Conservation (phyloP, 2,888 invertebrate species). For the Hololepta plana region DNA sequence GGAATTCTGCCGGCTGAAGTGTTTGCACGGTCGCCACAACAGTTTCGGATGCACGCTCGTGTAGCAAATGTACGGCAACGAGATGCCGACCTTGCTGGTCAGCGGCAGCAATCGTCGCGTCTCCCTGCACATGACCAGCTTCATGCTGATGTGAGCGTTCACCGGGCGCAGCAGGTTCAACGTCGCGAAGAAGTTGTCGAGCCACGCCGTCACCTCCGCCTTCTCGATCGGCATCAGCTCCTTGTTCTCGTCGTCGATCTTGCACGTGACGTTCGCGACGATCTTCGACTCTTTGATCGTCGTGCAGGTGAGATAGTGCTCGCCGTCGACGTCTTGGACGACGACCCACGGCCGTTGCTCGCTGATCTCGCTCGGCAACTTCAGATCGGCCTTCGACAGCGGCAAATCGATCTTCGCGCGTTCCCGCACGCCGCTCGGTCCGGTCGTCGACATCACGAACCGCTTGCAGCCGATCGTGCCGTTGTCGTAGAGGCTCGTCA, state of each 20-base stretch:
- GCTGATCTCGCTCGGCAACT: constrained; percentile 51
- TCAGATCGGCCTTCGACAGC: constrained; percentile 40
- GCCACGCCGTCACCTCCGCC: constrained; percentile 51
- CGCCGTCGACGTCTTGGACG: constrained; percentile 55
- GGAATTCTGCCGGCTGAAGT: constrained; percentile 36
- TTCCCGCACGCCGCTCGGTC: constrained; percentile 56
- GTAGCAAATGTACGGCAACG: constrained; percentile 65
- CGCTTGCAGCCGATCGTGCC: constrained; percentile 37
- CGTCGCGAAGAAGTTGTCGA: constrained; percentile 49
- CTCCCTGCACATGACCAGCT: constrained; percentile 47
- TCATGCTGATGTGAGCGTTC: constrained; percentile 63
- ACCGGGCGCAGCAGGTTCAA: constrained; percentile 45
- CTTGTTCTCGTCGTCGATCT: constrained; percentile 44
- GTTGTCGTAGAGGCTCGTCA: constrained; percentile 49
- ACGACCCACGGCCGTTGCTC: constrained; percentile 62
- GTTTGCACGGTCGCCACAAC: constrained; percentile 43
- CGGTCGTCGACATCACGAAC: constrained; percentile 56
- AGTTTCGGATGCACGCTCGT: constrained; percentile 46
- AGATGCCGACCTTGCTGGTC: constrained; percentile 60
- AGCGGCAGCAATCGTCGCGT: constrained; percentile 36
- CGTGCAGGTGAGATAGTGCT: constrained; percentile 65
- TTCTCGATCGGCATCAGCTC: constrained; percentile 51
- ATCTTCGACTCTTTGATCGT: constrained; percentile 62
- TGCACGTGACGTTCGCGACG: constrained; percentile 65
- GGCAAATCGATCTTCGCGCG: constrained; percentile 53